These are phyloP conservation scores for Kryphioiulus occultus DNA, from an alignment of 2,888 invertebrate genomes.

Conservation along the genomic window DNA sequence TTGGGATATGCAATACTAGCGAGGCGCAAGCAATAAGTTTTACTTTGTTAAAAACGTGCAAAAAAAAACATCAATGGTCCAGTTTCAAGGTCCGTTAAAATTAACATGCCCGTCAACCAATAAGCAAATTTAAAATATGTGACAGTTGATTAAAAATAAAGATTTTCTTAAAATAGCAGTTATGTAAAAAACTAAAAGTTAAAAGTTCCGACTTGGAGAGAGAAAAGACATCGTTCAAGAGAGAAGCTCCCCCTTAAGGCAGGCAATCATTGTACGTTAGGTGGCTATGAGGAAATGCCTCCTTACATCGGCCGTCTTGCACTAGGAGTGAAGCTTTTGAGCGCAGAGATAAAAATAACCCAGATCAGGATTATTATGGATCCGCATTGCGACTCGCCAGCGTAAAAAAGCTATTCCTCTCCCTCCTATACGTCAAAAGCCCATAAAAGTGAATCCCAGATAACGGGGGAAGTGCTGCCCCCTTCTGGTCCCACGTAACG, in stretches of 20 bases:
- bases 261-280: not conserved
- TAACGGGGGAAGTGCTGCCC: not conserved
- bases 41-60: too few relatives aligned
- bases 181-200: too few relatives aligned
- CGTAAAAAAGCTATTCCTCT: not conserved
- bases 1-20: too few relatives aligned
- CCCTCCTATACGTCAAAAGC: not conserved
- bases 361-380: conserved; percentile 10
- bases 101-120: too few relatives aligned
- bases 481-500: not conserved
- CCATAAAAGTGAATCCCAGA: not conserved
- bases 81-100: too few relatives aligned
- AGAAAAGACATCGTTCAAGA: not conserved
- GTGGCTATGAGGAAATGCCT: not conserved
- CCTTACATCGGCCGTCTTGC: not conserved
- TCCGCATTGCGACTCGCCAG: conserved; percentile 1
- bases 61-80: too few relatives aligned
- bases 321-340: conserved; percentile 10
- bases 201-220: not conserved
- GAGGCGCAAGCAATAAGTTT: too few relatives aligned
- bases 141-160: too few relatives aligned
- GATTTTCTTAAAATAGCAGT: too few relatives aligned
- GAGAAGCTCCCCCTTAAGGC: not conserved
- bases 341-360: conserved; percentile 6
- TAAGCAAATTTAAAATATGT: too few relatives aligned